These are phyloP conservation scores for Pogonognathellus flavescens DNA, from an alignment of 1,140 invertebrate species.

Conservation along the genomic window DNA sequence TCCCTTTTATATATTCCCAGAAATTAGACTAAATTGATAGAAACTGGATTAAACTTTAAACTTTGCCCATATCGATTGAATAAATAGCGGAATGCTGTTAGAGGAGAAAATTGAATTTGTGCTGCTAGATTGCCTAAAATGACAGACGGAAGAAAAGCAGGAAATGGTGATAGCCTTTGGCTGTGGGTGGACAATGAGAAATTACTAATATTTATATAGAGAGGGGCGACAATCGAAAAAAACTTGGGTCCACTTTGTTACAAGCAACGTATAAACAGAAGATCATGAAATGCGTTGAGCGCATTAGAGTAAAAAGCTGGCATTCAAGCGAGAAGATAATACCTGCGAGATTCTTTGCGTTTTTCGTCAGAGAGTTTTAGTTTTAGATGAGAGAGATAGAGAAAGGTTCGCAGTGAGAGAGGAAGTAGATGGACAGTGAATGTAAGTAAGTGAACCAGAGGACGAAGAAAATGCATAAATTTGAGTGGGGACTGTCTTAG, in stretches of 20 bases:
- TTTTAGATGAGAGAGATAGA: not conserved
- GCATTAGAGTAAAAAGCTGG: no score
- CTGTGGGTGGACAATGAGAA: constrained; percentile 17
- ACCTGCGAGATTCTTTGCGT: no score
- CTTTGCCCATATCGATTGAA: no score
- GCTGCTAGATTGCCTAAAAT: not conserved
- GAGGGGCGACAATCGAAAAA: no score
- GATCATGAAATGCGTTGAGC: no score
- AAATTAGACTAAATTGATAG: not conserved
- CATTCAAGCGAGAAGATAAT: no score
- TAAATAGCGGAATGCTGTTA: no score
- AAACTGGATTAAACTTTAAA: no score
- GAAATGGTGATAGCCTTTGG: not conserved
- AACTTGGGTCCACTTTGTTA: no score
- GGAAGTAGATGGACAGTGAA: constrained; percentile 16
- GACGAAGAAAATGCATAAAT: constrained; percentile 39
- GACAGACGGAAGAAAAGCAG: no score
- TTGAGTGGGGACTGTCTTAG: constrained; percentile 43
- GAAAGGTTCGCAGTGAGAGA: not conserved
- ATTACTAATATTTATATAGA: not conserved
- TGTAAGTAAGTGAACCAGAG: constrained; percentile 3
- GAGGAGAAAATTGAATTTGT: not conserved
- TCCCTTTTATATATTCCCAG: not conserved
- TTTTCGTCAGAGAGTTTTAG: not conserved
- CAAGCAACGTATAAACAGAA: no score